phyloP scores from a whole-genome alignment of 2,797 vertebrate genomes.

The Xerus rutilus region DNA sequence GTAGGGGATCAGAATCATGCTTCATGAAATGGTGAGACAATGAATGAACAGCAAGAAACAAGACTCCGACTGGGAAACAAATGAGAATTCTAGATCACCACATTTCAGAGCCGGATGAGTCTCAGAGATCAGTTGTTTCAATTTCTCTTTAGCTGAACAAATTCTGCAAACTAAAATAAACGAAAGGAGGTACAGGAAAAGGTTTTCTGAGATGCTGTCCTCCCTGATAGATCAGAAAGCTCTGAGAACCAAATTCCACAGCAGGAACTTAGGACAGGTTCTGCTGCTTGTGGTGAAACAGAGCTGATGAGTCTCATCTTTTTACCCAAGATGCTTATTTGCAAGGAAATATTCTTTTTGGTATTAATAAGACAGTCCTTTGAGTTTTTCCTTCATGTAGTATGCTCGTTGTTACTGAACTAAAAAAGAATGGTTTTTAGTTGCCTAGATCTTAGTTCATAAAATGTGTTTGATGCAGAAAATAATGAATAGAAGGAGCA shows the following conservation, averaged over 20 bases:
- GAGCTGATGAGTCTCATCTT: slow-evolving; percentile 70
- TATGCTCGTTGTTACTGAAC: slow-evolving; percentile 63
- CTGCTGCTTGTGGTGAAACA: slow-evolving; percentile 24
- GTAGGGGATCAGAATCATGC: not conserved
- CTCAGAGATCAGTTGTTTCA: slow-evolving; percentile 38
- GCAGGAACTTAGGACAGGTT: slow-evolving; percentile 67
- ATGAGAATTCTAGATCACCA: not conserved
- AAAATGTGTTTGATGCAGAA: slow-evolving; percentile 22
- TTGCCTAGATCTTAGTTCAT: slow-evolving; percentile 33
- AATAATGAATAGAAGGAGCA: not conserved
- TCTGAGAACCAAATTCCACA: slow-evolving; percentile 73
- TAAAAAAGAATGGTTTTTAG: slow-evolving; percentile 70
- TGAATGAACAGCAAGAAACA: not conserved
- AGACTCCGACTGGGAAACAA: slow-evolving; percentile 46
- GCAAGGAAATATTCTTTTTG: slow-evolving; percentile 82
- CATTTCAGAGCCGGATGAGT: not conserved
- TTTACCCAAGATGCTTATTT: slow-evolving; percentile 76
- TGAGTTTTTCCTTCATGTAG: slow-evolving; percentile 80
- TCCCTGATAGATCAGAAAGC: slow-evolving; percentile 1
- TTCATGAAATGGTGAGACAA: not conserved
- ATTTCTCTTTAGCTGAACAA: slow-evolving; percentile 53
- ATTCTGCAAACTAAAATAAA: slow-evolving; percentile 75
- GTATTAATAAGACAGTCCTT: slow-evolving; percentile 79
- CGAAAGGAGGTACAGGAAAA: slow-evolving; percentile 31
- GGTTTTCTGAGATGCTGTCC: slow-evolving; percentile 58